Evolutionary conservation across 2,797 vertebrate species (phyloP), one percentile per base, ranked within the genome.

Genomic region (Clarias platycephalus): DNA sequence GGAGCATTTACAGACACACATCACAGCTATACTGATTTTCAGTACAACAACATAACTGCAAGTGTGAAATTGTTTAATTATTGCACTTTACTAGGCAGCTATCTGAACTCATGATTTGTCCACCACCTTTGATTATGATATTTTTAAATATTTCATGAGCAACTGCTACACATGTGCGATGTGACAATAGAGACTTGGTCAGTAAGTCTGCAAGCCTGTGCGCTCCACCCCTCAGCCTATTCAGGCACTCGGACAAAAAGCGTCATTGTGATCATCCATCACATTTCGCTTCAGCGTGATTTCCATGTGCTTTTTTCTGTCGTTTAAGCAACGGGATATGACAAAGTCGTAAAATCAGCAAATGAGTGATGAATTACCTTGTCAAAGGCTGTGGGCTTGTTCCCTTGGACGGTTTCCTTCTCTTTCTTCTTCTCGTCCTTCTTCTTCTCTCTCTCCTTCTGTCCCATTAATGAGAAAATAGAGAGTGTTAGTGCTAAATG

Each of bases 361-460:
- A 80, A 77, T 78, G 71, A 55, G 53, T 76, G 70, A 67, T 86
- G 44, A 44, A 72, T 93, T 96, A 98, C 97, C 96, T 98, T 99
- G 88, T 96, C 92, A 90, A 92, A 91, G 89, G 91, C 88, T 90
- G 94, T 91, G 49, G 93, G 92, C 90, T 95, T 96, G 75, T 93
- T 92, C 81, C 92, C 74, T 92, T 96, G 98, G 90, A 98, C 96
- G 49, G 90, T 87, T 57, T 98, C 96, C 91, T 92, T 96, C 75
- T 98, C 97, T 90, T 91, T 95, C 92, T 96, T 98, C 92, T 95
- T 97, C 84, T 98, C 97, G 89, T 97, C 97, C 89, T 96, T 97
- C 91, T 97, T 97, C 93, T 95, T 98, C 88, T 97, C 97, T 83
- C 95, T 95, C 91, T 98, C 97, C 91, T 96, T 98, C 97, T 97